Percentiles rank a stretch among this genome's conserved stretches.
Conservation (phyloP, 1,140 invertebrate species). For the Scaptodrosophila lebanonensis region DNA sequence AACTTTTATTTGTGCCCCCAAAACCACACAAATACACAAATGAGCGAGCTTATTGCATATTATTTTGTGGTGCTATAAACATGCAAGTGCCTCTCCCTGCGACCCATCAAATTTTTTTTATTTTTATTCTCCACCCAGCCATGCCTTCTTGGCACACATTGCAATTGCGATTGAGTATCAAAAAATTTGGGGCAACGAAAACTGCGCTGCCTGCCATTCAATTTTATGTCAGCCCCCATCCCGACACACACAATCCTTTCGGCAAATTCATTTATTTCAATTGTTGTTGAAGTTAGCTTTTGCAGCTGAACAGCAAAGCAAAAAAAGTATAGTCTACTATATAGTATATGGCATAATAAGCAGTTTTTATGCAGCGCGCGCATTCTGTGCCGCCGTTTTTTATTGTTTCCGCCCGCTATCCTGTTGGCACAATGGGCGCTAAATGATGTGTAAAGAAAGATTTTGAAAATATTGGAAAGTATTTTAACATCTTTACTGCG, state of each 20-base stretch:
- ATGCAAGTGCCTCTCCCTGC: conserved; percentile 5
- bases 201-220: conserved; percentile 19
- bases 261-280: conserved; percentile 72
- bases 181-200: conserved; percentile 18
- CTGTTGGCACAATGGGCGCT: conserved; percentile 4
- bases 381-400: conserved; percentile 54
- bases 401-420: conserved; percentile 61
- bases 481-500: no score
- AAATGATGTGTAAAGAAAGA: conserved; percentile 22
- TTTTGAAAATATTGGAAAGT: no score
- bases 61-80: conserved; percentile 25
- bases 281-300: conserved; percentile 51
- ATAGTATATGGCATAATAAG: conserved; percentile 62
- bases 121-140: not conserved
- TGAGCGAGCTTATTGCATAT: not conserved
- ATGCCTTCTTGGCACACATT: no score
- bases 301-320: conserved; percentile 10
- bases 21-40: no score
- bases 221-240: conserved; percentile 52
- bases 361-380: conserved; percentile 62
- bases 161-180: conserved; percentile 15
- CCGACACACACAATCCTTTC: conserved; percentile 61
- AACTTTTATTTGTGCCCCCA: conserved; percentile 4
- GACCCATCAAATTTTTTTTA: conserved; percentile 2
- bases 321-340: conserved; percentile 42